Base-by-base conservation (phyloP, 2,888 invertebrate species). In the Penaeus monodon region DNA sequence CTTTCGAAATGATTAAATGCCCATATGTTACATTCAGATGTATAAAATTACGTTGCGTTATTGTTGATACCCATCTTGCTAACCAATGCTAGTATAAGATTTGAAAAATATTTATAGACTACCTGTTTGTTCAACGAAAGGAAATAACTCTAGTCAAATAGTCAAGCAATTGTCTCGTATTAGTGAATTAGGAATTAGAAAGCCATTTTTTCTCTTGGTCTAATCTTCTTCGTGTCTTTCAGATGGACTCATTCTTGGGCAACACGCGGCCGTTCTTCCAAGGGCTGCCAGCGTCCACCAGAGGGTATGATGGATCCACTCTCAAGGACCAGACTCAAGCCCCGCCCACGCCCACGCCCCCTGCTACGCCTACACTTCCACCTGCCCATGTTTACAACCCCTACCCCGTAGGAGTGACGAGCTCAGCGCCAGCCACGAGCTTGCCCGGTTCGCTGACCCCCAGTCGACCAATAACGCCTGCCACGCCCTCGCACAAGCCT, bases 211-310 rank as follows among this genome's bases (percentile, higher is more conserved):
- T 57, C 57, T 17, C 10, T 57, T 57, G 57, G 10, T 57, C 57
- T 57, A 57, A 57, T 57, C 57, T 57, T 1, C 57, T 0, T 57
- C 10, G 57, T 57, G 0, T 57, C 17, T 57, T 57, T 57, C 86
- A 87, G 86, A 87, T 87, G 86, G 86, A 87, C 73, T 83, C 82
- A 49, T 87, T 87, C 79, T n/a, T 87, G 79, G 83, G 83, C 83
- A 87, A 87, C 73, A 78, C 86, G 38, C 86, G 86, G 65, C 83
- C 77, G 57, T 87, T 83, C 82, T 87, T 83, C 78, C 86, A 87
- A 70, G 86, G 86, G 68, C 66, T 87, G 83, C 86, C 86, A n/a
- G 57, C 86, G 10, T 65, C 86, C 73, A 83, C 86, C 49, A 82
- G 86, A 38, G 86, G 86, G 68, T 87, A 87, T 79, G 83, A 83